Evolutionary conservation across 1,140 invertebrate genomes (phyloP), one percentile per base, ranked within the genome.

Genomic region (Zaprionus lachaisei): DNA sequence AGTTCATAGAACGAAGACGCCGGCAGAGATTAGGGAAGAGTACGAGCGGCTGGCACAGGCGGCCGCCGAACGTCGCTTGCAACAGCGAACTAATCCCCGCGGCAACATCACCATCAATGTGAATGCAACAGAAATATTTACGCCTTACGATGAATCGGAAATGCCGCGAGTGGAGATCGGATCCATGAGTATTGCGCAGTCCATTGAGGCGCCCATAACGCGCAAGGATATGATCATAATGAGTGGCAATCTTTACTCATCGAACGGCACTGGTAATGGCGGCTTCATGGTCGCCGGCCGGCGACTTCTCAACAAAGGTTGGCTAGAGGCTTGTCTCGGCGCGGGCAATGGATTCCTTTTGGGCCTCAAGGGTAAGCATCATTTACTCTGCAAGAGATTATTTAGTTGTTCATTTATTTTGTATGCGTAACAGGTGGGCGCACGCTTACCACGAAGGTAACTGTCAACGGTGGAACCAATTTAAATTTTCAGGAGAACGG

Each of bases 81-180:
- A 98, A 77, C 96, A 97, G 82, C 94, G 96, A 69, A 98, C 98
- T 1, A 98, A 99, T 94, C 98, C 98, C 1, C 96, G 96, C 82
- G 97, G 98, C 15, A 96, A 95, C 65, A 95, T 99, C 20, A 97
- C 96, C 41, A 95, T 99, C 31, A 96, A 96, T 79, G 95, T 99
- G 15, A 98, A 99, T 95, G 98, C 98, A 2, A 98, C 98, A 6
- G 98, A 99, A 92, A 93, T 99, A 68, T 99, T 99, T 94, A 96
- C 95, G 81, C 95, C 95, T 75, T 97, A 97, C 85, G 95, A 96
- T 83, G 95, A 97, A 80, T 95, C 96, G 69, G 94, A 95, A 83
- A 94, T 98, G 81, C 97, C 97, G 17, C 95, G 93, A 58, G 94
- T 99, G 73, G 98, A 99, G 94, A 95, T 99, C 6, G 97, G 96